Evolutionary conservation across 2,888 invertebrate genomes (phyloP), one percentile per base, ranked within the genome.

Genomic region (Chorisops tibialis): DNA sequence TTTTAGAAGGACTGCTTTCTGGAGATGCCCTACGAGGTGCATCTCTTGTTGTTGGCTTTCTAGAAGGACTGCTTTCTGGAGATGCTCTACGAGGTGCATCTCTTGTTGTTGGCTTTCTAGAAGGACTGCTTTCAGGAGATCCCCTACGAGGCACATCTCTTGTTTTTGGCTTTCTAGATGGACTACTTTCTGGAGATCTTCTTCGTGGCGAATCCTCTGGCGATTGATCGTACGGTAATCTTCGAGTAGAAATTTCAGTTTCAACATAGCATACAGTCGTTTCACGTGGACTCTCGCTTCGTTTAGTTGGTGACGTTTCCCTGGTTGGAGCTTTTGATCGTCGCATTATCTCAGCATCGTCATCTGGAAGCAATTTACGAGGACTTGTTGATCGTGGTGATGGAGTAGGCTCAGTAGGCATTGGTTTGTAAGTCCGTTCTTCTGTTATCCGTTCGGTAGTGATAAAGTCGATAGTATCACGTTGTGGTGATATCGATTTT

Each of bases 261-360:
- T 21, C 6, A 22, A 21, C 35, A 50, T 9, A 37, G 14, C 12
- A 16, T 7, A 9, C 37, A 49, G n/a, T 19, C 16, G 43, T 7
- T 16, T 54, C 54, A 3, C 14, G 37, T 24, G 51, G 22, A n/a
- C 14, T 43, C 37, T 59, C 60, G n/a, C 59, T 47, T 12, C 61
- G 54, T 22, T 66, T 50, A 1, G 59, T 60, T 0, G 77, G 75
- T 4, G 77, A 78, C 38, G 63, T 72, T n/a, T 75, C 67, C 41
- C 69, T 67, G 2, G 69, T 66, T n/a, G 68, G 63, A 14, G 66
- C 64, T 48, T 67, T 68, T 1, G 64, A 62, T 54, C 66, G 68
- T 43, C 41, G 19, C 35, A 12, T 59, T 45, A 41, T 6, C 1
- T 41, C 41, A 16, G 6, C 12, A 5, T 16, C 41, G 18, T 56